Evolutionary conservation across 1,140 invertebrate species (phyloP), one percentile per base, ranked within the genome.

Genomic region (Subanguina moxae): DNA sequence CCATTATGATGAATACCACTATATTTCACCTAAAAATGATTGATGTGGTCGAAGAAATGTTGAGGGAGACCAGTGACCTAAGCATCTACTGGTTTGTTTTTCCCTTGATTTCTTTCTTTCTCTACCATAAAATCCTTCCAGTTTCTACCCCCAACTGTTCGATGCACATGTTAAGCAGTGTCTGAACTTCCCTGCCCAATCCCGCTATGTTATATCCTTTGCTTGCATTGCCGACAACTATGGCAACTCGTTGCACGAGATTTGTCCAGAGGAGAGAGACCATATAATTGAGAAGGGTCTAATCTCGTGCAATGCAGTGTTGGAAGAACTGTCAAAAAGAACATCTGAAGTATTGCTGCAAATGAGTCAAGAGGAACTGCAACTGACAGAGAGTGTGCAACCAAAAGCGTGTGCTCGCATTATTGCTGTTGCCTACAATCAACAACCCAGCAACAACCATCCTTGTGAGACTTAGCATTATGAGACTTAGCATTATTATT

Each of bases 21-120:
- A 87, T 92, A 45, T 98, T 97, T 82, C 96, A 98, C 82, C 93
- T 94, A 0, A 94, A 94, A 84, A 93, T 97, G 89, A 93, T 99
- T 15, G 96, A 98, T 82, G 92, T 92, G 84, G 85, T 98, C n/a
- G 94, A 97, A 84, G 93, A 97, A 83, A 90, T 97, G 82, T 86
- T 98, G 67, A 89, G 90, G 1, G 94, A 99, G 85, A 94, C 92
- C 23, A 95, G 93, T 0, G 94, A 98, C 86, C 85, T 99, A 8
- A 96, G 93, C 0, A 89, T 97, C 68, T 97, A 97, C 80, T 97
- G 89, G 88, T 88, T 83, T 81, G 79, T 75, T 61, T 69, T 45
- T n/a, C n/a, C n/a, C n/a, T n/a, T n/a, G n/a, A n/a, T n/a, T n/a
- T n/a, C n/a, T n/a, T n/a, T n/a, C n/a, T n/a, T n/a, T n/a, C n/a